Percentiles rank a stretch among this genome's conserved stretches.
Evolutionary conservation across 2,113 vertebrate genomes (phyloP).

Genomic region (Addax nasomaculatus): DNA sequence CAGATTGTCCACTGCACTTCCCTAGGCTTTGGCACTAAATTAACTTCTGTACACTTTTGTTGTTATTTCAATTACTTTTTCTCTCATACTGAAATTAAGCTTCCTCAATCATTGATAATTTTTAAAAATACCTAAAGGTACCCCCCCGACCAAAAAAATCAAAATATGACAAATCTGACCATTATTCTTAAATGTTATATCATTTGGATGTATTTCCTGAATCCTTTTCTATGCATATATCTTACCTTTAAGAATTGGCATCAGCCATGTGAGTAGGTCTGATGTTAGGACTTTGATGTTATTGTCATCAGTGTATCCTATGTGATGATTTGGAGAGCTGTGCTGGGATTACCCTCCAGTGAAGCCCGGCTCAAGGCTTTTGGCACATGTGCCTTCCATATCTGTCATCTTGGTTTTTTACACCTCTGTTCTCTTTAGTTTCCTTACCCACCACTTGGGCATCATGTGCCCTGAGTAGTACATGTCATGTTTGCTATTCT

Average conservation of each 20-base stretch:
- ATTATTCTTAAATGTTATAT: background rate
- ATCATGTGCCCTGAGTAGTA: background rate
- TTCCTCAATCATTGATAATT: background rate
- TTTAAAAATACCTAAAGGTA: background rate
- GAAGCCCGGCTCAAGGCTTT: background rate
- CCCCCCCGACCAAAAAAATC: background rate
- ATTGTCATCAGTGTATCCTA: background rate
- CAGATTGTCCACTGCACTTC: background rate
- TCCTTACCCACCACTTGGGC: background rate
- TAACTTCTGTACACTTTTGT: background rate
- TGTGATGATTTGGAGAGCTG: background rate
- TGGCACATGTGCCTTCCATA: background rate
- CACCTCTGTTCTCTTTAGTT: background rate
- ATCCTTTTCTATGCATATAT: background rate
- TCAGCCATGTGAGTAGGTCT: background rate
- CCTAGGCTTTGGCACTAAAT: background rate
- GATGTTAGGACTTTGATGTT: background rate
- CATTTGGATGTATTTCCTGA: background rate
- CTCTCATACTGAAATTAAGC: background rate
- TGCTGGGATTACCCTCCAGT: background rate
- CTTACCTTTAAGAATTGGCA: background rate
- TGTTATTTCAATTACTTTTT: background rate
- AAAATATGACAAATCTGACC: background rate
- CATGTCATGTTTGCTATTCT: background rate
- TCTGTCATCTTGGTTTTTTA: background rate